These are phyloP conservation scores for Cinclus cinclus DNA, from an alignment of 2,113 vertebrate genomes.

Conservation along the genomic window DNA sequence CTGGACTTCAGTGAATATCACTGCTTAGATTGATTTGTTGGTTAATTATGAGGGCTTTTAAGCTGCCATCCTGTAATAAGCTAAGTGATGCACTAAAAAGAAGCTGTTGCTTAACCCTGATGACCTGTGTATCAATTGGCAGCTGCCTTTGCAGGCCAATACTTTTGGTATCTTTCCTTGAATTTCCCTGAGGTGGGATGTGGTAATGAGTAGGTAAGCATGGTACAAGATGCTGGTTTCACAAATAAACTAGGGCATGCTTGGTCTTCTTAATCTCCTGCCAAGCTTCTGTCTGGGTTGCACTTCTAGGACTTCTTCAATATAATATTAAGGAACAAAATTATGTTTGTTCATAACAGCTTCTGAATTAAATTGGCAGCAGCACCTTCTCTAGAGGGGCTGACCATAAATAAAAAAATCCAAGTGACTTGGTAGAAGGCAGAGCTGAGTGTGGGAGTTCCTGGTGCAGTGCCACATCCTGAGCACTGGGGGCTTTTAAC, in stretches of 20 bases:
- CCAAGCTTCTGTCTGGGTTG: background rate
- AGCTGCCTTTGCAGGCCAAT: background rate
- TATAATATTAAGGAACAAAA: background rate
- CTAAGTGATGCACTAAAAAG: background rate
- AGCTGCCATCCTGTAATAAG: slow-evolving; percentile 19
- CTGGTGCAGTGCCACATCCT: background rate
- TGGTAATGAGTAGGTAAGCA: background rate
- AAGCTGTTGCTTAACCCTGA: background rate
- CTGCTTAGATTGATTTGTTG: background rate
- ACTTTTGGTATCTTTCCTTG: background rate
- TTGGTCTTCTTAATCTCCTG: background rate
- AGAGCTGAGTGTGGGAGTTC: background rate
- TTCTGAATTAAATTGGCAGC: background rate
- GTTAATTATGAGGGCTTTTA: slow-evolving; percentile 35
- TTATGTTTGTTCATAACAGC: background rate
- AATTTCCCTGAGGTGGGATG: background rate
- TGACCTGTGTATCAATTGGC: background rate
- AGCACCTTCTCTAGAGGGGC: background rate
- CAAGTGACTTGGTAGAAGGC: background rate
- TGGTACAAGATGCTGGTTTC: background rate
- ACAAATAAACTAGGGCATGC: accelerated
- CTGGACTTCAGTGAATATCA: background rate
- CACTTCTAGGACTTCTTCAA: background rate
- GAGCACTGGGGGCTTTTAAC: background rate
- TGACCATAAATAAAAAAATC: background rate